A percentile compares a stretch with the other conserved stretches of the same genome.
Evolutionary conservation across 1,140 invertebrate genomes (phyloP).

Genomic region (Sweltsa coloradensis): DNA sequence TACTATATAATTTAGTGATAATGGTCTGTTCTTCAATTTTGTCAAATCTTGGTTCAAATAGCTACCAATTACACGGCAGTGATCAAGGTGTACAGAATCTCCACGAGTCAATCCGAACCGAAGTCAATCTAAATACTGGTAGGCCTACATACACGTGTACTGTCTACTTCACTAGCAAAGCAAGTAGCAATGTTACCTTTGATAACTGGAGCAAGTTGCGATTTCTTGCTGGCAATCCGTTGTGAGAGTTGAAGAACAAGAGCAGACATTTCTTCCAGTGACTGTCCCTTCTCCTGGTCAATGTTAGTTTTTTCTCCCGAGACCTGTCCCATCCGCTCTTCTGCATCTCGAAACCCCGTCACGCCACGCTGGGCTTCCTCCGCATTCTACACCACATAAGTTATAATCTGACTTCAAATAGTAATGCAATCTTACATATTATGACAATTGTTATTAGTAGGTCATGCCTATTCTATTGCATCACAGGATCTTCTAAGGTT

Average conservation of each 20-base stretch:
- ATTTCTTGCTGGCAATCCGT: constrained; percentile 41
- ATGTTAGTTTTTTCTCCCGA: constrained; percentile 38
- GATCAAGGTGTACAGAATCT: not conserved
- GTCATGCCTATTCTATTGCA: too few relatives aligned
- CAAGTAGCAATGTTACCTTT: constrained; percentile 31
- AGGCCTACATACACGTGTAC: too few relatives aligned
- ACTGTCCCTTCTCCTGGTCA: constrained; percentile 41
- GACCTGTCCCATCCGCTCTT: constrained; percentile 43
- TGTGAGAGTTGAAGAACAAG: constrained; percentile 40
- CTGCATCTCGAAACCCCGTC: constrained; percentile 34
- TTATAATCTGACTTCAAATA: too few relatives aligned
- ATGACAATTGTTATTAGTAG: too few relatives aligned
- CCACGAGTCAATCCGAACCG: not conserved
- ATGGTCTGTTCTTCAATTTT: too few relatives aligned
- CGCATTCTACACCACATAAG: constrained; percentile 20
- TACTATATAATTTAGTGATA: too few relatives aligned
- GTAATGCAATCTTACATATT: too few relatives aligned
- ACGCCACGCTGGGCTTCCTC: constrained; percentile 34
- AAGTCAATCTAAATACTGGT: too few relatives aligned
- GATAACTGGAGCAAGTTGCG: constrained; percentile 45
- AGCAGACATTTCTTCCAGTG: constrained; percentile 41
- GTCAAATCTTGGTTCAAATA: not conserved
- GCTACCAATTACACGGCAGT: not conserved
- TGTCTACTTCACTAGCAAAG: not conserved
- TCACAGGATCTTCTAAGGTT: too few relatives aligned